Percentiles rank a stretch among this genome's conserved stretches.
These are phyloP conservation scores for Hirtodrosophila trivittata DNA, from an alignment of 2,888 invertebrate species.

Conservation along the genomic window DNA sequence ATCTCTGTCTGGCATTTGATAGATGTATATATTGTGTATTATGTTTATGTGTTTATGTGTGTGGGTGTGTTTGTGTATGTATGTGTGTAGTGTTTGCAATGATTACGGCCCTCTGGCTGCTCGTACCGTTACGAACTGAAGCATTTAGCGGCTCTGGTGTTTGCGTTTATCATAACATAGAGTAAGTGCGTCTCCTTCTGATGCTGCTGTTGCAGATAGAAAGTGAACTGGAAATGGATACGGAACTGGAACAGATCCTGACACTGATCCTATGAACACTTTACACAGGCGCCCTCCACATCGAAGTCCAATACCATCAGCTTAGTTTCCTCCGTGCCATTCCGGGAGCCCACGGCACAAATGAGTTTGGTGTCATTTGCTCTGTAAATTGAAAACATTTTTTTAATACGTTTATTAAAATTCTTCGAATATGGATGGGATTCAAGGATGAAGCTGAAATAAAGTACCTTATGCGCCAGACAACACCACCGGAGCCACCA, in stretches of 20 bases:
- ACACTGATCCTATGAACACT: constrained; percentile 84
- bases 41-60: too few relatives aligned
- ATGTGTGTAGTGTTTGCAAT: constrained; percentile 37
- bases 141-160: constrained; percentile 23
- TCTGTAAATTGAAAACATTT: constrained; percentile 67
- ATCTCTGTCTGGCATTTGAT: constrained; percentile 26
- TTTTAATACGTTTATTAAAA: too few relatives aligned
- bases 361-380: constrained; percentile 98
- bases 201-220: constrained; percentile 22
- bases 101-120: constrained; percentile 34
- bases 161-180: constrained; percentile 53
- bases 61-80: too few relatives aligned
- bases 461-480: constrained; percentile 94
- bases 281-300: constrained; percentile 89
- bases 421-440: too few relatives aligned
- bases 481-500: constrained; percentile 98
- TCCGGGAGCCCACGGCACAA: constrained; percentile 99
- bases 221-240: too few relatives aligned
- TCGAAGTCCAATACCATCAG: constrained; percentile 98
- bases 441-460: too few relatives aligned
- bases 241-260: constrained; percentile 21
- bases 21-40: too few relatives aligned
- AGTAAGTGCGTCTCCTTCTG: too few relatives aligned
- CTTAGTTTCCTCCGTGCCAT: constrained; percentile 99
- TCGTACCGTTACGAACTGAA: constrained; percentile 15